Evolutionary conservation across 2,113 vertebrate genomes (phyloP), one percentile per base, ranked within the genome.

Genomic region (Cichladusa arquata): DNA sequence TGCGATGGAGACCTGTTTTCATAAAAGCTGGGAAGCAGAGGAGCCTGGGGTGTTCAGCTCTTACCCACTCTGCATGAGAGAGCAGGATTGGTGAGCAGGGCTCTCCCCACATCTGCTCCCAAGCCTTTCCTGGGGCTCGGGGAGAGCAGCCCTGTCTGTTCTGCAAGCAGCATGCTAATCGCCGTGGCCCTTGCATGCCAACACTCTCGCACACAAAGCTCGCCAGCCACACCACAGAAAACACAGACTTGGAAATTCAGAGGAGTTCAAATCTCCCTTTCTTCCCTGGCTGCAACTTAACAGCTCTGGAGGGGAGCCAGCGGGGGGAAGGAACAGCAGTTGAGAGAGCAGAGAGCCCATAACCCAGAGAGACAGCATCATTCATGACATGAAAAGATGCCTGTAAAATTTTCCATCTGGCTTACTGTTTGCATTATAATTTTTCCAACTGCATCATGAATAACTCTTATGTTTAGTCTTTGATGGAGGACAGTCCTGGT

Each of bases 361-460:
- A 73, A 88, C 87, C 53, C 64, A 53, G 62, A 93, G 88, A 87
- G 69, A 70, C 91, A 94, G 47, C 47, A 91, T 80, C 90, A 93
- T 82, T 93, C 90, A 88, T 38, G 66, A 94, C 86, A 82, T 71
- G 79, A 95, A 96, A 95, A 80, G 79, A 86, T 87, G 85, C 85
- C 80, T 81, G 81, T 60, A 96, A 91, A 97, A 95, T 83, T 96
- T 91, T 77, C 86, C 95, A 95, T 95, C 94, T 94, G 85, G 95
- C 40, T 83, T 92, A 84, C 42, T 95, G 57, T 94, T 94, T 71
- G 89, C 78, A 83, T 72, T 66, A 91, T 88, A 48, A 72, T 92
- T 94, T 96, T 91, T 86, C 93, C 80, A 91, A 95, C 85, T 70
- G 90, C 90, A 97, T 66, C 4, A 28, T 62, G 93, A 96, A 57